Conservation (phyloP, 2,888 invertebrate genomes). For the Chloromyia formosa region DNA sequence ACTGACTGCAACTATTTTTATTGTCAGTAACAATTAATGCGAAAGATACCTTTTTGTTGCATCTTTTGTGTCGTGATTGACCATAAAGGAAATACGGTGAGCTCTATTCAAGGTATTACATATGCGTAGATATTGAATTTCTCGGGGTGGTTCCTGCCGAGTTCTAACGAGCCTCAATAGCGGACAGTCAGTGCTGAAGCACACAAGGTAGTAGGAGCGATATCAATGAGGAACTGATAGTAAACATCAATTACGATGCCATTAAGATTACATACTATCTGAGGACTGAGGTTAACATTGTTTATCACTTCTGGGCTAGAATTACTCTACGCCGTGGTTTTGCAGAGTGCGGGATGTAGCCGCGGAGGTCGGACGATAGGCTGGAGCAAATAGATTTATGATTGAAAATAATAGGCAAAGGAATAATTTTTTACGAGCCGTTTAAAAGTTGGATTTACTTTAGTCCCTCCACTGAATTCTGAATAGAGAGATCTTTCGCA, state of each 20-base stretch:
- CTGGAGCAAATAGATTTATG: constrained; percentile 36
- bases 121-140: constrained; percentile 9
- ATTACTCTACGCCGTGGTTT: neutral
- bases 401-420: constrained; percentile 30
- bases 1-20: constrained; percentile 21
- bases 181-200: neutral
- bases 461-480: no score
- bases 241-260: constrained; percentile 41
- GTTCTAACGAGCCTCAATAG: neutral
- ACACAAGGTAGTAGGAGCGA: neutral
- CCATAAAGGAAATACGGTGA: constrained; percentile 15
- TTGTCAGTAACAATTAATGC: constrained; percentile 24
- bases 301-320: constrained; percentile 25
- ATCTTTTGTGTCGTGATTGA: neutral
- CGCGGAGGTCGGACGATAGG: neutral
- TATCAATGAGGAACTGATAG: constrained; percentile 36
- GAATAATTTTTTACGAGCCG: constrained; percentile 24
- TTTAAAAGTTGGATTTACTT: neutral
- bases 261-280: constrained; percentile 40
- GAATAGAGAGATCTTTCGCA: constrained; percentile 32
- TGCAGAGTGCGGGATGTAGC: constrained; percentile 1
- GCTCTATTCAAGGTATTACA: neutral
- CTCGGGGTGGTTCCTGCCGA: constrained; percentile 5
- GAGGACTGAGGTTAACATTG: constrained; percentile 32
- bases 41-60: neutral